Percentiles rank a stretch among this genome's conserved stretches.
These are phyloP conservation scores for Dascillus cervinus DNA, from an alignment of 2,888 invertebrate species.

Conservation along the genomic window DNA sequence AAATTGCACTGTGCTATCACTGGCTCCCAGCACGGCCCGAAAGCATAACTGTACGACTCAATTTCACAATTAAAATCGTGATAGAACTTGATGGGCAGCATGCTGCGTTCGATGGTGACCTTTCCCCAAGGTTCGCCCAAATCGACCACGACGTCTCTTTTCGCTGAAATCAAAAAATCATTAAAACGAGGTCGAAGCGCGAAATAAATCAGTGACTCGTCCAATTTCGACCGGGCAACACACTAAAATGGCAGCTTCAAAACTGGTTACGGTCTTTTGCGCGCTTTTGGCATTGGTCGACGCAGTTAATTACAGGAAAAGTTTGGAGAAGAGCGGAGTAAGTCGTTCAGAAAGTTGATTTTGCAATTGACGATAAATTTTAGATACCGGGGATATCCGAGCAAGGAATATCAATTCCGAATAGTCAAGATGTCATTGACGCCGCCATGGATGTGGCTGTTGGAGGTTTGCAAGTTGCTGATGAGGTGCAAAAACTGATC, in stretches of 20 bases:
- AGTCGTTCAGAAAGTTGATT: too few relatives aligned
- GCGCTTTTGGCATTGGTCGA: too few relatives aligned
- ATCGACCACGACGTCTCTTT: slow-evolving; percentile 68
- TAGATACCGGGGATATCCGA: not conserved
- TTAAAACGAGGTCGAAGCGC: too few relatives aligned
- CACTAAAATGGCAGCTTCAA: too few relatives aligned
- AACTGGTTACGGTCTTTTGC: too few relatives aligned
- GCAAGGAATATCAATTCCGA: not conserved
- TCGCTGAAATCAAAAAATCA: slow-evolving; percentile 58
- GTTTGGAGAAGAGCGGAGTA: too few relatives aligned
- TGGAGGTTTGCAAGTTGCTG: slow-evolving; percentile 20
- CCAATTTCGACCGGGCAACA: too few relatives aligned
- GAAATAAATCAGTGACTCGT: too few relatives aligned
- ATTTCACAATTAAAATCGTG: slow-evolving; percentile 95
- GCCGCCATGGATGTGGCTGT: slow-evolving; percentile 26
- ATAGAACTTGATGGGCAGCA: slow-evolving; percentile 95
- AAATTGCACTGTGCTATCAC: slow-evolving; percentile 85
- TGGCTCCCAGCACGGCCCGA: slow-evolving; percentile 99
- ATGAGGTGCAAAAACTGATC: slow-evolving; percentile 7
- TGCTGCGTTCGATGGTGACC: slow-evolving; percentile 76
- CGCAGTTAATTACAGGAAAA: too few relatives aligned
- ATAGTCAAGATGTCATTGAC: slow-evolving; percentile 22
- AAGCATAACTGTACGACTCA: slow-evolving; percentile 83
- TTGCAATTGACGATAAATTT: not conserved
- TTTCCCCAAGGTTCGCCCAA: slow-evolving; percentile 81